Percentiles rank a stretch among this genome's conserved stretches.
Conservation (phyloP, 2,113 vertebrate genomes). For the Coturnix japonica region DNA sequence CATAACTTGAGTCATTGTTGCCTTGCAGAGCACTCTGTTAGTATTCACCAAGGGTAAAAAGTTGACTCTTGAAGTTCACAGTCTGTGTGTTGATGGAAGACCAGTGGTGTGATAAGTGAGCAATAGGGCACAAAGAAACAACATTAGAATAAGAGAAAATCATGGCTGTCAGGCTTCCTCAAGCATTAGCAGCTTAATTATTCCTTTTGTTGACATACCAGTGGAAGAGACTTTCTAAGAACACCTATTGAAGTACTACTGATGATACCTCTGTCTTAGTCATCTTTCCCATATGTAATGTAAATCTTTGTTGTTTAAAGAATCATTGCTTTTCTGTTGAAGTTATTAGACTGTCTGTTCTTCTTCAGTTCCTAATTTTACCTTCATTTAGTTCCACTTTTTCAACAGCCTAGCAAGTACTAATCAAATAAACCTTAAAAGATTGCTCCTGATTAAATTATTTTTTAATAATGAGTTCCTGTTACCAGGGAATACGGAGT, state of each 20-base stretch:
- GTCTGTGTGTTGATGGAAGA: fast-evolving
- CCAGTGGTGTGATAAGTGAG: not conserved
- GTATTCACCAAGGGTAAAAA: not conserved
- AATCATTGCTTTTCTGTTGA: not conserved
- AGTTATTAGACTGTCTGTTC: slow-evolving; percentile 1
- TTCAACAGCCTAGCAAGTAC: slow-evolving; percentile 38
- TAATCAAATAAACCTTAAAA: slow-evolving; percentile 72
- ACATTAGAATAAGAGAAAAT: fast-evolving
- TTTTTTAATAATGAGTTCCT: slow-evolving; percentile 81
- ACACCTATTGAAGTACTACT: not conserved
- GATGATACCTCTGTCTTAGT: slow-evolving; percentile 12
- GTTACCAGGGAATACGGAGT: slow-evolving; percentile 81
- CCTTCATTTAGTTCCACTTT: slow-evolving; percentile 45
- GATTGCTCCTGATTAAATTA: slow-evolving; percentile 78
- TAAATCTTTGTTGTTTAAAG: not conserved
- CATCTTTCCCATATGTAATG: slow-evolving; percentile 11
- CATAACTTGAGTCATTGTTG: not conserved
- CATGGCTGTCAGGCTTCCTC: not conserved
- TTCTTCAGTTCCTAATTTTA: slow-evolving; percentile 32
- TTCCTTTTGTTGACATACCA: fast-evolving
- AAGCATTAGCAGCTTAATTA: not conserved
- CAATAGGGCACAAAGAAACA: not conserved
- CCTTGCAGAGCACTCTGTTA: not conserved
- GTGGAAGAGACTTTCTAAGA: not conserved
- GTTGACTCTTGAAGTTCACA: not conserved